Evolutionary conservation across 1,140 invertebrate species (phyloP), one percentile per base, ranked within the genome.

Genomic region (Pinna nobilis): DNA sequence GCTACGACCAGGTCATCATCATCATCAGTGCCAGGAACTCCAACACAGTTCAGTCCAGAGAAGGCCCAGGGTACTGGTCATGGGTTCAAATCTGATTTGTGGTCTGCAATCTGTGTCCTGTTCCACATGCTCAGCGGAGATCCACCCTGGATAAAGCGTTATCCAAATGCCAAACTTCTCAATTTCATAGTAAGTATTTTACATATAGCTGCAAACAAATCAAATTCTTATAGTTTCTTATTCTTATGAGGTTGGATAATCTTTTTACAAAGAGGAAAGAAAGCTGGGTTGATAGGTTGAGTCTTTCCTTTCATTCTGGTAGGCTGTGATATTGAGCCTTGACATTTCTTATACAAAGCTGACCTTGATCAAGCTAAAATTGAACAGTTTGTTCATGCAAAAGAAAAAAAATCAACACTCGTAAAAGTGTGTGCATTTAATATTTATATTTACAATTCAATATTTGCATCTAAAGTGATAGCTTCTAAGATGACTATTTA

Each of bases 31-130:
- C 61, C 78, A 47, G 82, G 82, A 3, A 79, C 81, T 3, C 84
- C 80, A 30, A 81, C 82, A n/a, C 82, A 85, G 20, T 84, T 82
- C 76, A 85, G 83, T 65, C 86, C 86, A 13, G 84, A 87, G 59
- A 86, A 86, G 59, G 84, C 84, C 3, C 35, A 77, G 41, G 77
- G 76, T 49, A 68, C 79, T 41, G 84, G 83, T 11, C 83, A 87
- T 71, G 80, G 82, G 9, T 85, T 79, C 68, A 77, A 78, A 4
- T 79, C 84, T 18, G 86, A 87, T 47, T 70, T 87, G 13, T 87
- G 86, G 86, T 84, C 86, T 18, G 79, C 80, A 13, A 64, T 80
- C 0, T 87, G 86, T 70, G 76, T 83, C 5, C 68, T 87, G 1
- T 69, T 83, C 9, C 84, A 87, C 49, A 84, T 87, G 76, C 41